Evolutionary conservation across 2,113 vertebrate genomes (phyloP), one percentile per base, ranked within the genome.

Genomic region (Neolamprologus cancellatus): DNA sequence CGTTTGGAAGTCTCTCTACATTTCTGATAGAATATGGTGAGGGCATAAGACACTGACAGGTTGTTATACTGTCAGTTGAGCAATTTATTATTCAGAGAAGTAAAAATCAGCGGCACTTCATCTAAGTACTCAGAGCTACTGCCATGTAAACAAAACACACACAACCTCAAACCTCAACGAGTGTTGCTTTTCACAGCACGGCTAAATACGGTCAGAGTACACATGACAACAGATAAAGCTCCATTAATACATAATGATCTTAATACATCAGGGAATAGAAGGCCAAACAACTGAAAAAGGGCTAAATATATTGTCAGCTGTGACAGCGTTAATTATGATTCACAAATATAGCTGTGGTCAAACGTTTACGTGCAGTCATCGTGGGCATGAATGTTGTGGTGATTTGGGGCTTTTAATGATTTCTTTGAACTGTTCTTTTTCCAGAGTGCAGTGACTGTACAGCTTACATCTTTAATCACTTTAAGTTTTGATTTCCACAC

Each of bases 1-100:
- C 8, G 2, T 78, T 78, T 78, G 78, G 74, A 82, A 84, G 48
- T 78, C 61, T 46, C 15, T 87, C 28, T 41, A 2, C 86, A 89
- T 64, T 61, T 79, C 48, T 84, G 83, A 85, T 88, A 39, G 86
- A 84, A 81, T 80, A 84, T 48, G 39, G 69, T 74, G 64, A 87
- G 74, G 81, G 84, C 87, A 83, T 80, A 48, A 82, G 32, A 83
- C 64, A 86, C 25, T 57, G 53, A 52, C 32, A 48, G 23, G 39
- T 74, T 78, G 78, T 69, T 79, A 28, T 79, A 48, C 36, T 25
- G 66, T 6, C 36, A 84, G 32, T 76, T 78, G 66, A 74, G 14
- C 36, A 36, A 87, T 93, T 69, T 55, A 80, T 88, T 82, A 76
- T 69, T 84, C 81, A 82, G 50, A 20, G 30, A 82, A 41, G 48